Evolutionary conservation across 2,888 invertebrate species (phyloP).

Genomic region (Atethmia centrago): DNA sequence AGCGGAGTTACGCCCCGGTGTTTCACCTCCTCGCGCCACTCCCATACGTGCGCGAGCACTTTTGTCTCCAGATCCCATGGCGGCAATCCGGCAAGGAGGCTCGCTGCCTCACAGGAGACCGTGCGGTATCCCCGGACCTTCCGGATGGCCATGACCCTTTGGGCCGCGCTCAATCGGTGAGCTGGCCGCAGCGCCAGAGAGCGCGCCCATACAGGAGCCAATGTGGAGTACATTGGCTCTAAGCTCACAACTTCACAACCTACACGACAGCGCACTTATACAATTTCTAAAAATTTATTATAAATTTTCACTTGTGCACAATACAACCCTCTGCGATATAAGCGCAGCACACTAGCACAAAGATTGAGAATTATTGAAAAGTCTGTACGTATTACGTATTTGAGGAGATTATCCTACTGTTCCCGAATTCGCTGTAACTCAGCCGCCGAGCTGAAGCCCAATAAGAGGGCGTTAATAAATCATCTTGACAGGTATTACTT

Average conservation of each 20-base stretch:
- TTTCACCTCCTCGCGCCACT: too few relatives aligned
- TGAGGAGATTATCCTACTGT: constrained; percentile 49
- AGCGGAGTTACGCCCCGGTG: too few relatives aligned
- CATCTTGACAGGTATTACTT: constrained; percentile 88
- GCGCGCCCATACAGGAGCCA: too few relatives aligned
- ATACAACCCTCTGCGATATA: background rate
- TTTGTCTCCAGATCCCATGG: too few relatives aligned
- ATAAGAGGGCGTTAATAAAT: constrained; percentile 85
- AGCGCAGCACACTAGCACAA: background rate
- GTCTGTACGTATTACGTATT: constrained; percentile 25
- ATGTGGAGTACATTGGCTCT: too few relatives aligned
- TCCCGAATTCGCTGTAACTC: constrained; percentile 57
- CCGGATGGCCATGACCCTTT: too few relatives aligned
- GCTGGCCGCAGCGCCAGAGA: too few relatives aligned
- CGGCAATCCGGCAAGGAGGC: too few relatives aligned
- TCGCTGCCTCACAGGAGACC: too few relatives aligned
- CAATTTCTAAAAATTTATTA: constrained; percentile 18
- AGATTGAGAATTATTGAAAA: constrained; percentile 50
- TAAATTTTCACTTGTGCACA: background rate
- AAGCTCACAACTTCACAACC: constrained; percentile 7
- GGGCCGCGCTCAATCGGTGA: too few relatives aligned
- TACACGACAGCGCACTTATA: constrained; percentile 7
- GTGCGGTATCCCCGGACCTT: too few relatives aligned
- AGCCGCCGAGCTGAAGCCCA: constrained; percentile 69
- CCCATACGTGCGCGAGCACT: too few relatives aligned